Evolutionary conservation across 2,113 vertebrate genomes (phyloP), one percentile per base, ranked within the genome.

Genomic region (Monopterus albus): DNA sequence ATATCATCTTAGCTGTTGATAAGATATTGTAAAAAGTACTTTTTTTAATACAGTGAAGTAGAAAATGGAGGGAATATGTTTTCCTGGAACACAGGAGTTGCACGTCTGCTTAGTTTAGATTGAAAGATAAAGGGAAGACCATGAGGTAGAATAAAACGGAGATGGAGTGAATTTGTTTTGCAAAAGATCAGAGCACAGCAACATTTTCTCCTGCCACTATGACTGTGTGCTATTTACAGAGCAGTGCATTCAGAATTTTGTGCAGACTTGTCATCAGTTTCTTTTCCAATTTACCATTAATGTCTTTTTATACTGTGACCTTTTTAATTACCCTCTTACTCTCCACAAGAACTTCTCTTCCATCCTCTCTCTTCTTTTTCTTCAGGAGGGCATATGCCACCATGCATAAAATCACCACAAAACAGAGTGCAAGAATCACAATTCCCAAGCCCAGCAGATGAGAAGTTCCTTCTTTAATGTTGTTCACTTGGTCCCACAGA

Each of bases 331-430:
- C 89, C 29, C 62, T 69, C 11, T 18, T 75, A 28, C 58, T 75
- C 59, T 79, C 80, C 5, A 93, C 83, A 18, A 94, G 79, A 23
- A 93, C 83, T 36, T 92, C 63, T 49, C 88, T 93, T 6, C 90
- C 91, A 13, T 93, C 92, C 35, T 90, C 81, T 42, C 68, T 82
- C 23, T 77, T 88, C 43, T 78, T 91, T 72, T 67, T 91, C 6
- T 36, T 90, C 46, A 88, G 38, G 36, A 85, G 73, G 58, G 87
- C 45, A 43, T 88, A 83, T 2, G 2, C 52, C 26, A 66, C 49
- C 14, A 90, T 85, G 10, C 85, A 20, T 2, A 69, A 68, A 47
- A 91, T 75, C 57, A 83, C n/a, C 20, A 67, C 57, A 0, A 84
- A 52, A 61, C 91, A 88, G 42, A 89, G 1, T 1, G 76, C 61